phyloP scores from a whole-genome alignment of 2,797 vertebrate species.

The Bradypodion pumilum region DNA sequence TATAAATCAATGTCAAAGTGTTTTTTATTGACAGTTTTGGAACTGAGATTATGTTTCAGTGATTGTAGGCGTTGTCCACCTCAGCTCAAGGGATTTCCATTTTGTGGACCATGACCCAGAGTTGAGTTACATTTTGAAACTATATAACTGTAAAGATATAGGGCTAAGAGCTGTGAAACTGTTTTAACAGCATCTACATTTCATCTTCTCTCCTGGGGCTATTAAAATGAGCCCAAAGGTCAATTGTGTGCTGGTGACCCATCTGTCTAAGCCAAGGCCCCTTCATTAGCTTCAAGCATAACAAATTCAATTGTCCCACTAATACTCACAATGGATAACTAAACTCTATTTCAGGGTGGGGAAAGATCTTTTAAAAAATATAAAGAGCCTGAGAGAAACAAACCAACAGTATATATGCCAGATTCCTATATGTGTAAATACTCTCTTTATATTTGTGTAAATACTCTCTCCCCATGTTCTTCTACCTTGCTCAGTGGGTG shows the following conservation, averaged over 20 bases:
- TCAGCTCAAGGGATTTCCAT: constrained; percentile 62
- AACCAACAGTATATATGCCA: constrained; percentile 3
- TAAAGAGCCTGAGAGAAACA: neutral
- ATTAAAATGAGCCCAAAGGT: constrained; percentile 43
- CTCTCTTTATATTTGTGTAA: accelerated
- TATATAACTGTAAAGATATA: constrained; percentile 60
- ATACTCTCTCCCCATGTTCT: neutral
- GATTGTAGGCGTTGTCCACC: constrained; percentile 58
- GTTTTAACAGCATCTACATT: constrained; percentile 59
- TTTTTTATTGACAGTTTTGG: constrained; percentile 56
- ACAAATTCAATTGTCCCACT: constrained; percentile 52
- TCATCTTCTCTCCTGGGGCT: constrained; percentile 47
- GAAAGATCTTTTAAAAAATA: neutral
- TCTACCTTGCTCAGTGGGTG: constrained; percentile 45
- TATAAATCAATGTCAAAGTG: constrained; percentile 66
- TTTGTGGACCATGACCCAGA: constrained; percentile 60
- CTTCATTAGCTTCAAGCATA: constrained; percentile 51
- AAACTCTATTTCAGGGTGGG: neutral
- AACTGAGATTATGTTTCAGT: constrained; percentile 66
- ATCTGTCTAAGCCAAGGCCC: constrained; percentile 50
- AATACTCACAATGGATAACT: neutral
- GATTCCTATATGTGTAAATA: neutral
- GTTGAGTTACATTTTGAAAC: constrained; percentile 65
- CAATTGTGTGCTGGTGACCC: constrained; percentile 27
- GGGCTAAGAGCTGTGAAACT: constrained; percentile 56